Evolutionary conservation across 2,797 vertebrate species (phyloP).

Genomic region (Schizopygopsis pylzovi): DNA sequence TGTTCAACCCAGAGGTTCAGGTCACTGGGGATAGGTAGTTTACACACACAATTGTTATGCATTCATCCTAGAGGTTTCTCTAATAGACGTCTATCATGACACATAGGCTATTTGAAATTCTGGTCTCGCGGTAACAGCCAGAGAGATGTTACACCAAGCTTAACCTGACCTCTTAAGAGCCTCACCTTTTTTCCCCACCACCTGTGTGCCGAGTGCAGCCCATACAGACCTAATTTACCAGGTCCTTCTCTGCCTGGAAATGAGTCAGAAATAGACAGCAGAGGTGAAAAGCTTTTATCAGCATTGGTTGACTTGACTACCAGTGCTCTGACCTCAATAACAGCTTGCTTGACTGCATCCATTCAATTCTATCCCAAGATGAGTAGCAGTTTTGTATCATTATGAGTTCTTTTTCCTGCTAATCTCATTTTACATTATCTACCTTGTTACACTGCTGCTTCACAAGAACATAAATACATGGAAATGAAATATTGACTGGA

Average conservation of each 20-base stretch:
- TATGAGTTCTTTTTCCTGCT: too few relatives aligned
- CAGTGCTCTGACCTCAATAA: background rate
- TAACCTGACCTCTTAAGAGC: slow-evolving; percentile 38
- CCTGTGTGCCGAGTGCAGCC: slow-evolving; percentile 21
- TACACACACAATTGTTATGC: background rate
- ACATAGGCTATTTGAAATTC: slow-evolving; percentile 1
- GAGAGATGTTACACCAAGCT: slow-evolving; percentile 23
- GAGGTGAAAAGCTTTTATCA: slow-evolving; percentile 38
- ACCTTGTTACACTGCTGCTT: background rate
- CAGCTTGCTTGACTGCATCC: background rate
- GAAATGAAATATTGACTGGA: background rate
- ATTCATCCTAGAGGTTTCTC: background rate
- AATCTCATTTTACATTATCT: background rate
- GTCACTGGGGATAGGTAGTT: background rate
- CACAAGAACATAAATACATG: background rate
- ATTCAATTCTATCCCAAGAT: background rate
- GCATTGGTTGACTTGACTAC: slow-evolving; percentile 10
- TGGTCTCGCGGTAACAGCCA: slow-evolving; percentile 5
- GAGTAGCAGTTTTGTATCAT: background rate
- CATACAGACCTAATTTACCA: slow-evolving; percentile 29
- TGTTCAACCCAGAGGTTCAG: background rate
- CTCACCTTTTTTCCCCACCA: background rate
- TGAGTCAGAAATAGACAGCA: slow-evolving; percentile 18
- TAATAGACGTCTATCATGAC: background rate
- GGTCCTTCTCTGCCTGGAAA: slow-evolving; percentile 18